A percentile compares a stretch with the other conserved stretches of the same genome.
Conservation (phyloP, 30 jellyfish, hydroid and myxozoan species). For the Turritopsis rubra region DNA sequence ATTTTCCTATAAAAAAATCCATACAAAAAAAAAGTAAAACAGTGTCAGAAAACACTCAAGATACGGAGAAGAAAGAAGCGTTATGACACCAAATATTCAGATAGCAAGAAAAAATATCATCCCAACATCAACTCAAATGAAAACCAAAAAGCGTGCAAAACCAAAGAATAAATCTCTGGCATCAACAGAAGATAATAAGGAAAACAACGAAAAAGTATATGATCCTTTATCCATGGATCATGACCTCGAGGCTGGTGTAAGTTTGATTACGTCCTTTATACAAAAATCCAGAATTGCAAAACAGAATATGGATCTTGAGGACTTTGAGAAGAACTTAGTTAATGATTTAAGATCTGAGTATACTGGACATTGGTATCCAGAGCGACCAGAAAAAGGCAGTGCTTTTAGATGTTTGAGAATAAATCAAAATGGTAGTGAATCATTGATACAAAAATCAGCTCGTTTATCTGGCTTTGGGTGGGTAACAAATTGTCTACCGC, state of each 20-base stretch:
- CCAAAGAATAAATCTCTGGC: neutral
- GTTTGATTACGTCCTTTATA: slow-evolving; percentile 14
- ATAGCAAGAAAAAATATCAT: slow-evolving; percentile 27
- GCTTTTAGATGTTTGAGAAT: slow-evolving; percentile 78
- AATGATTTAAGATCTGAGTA: slow-evolving; percentile 18
- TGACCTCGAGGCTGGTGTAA: slow-evolving; percentile 39
- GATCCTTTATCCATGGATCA: slow-evolving; percentile 35
- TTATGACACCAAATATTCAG: slow-evolving; percentile 42
- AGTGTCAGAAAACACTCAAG: neutral
- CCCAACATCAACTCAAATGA: slow-evolving; percentile 25
- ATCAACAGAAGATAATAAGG: slow-evolving; percentile 16
- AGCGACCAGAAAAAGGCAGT: slow-evolving; percentile 82
- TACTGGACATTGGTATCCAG: slow-evolving; percentile 89
- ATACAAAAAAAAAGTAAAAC: neutral
- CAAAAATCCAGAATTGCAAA: slow-evolving; percentile 14
- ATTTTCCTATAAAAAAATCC: neutral
- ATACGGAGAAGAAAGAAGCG: neutral
- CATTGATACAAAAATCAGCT: slow-evolving; percentile 65
- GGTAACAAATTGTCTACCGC: slow-evolving; percentile 55
- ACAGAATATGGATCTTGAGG: slow-evolving; percentile 16
- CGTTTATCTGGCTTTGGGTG: slow-evolving; percentile 46
- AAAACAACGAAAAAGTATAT: slow-evolving; percentile 13
- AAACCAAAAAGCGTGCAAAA: slow-evolving; percentile 32
- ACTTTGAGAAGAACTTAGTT: slow-evolving; percentile 14
- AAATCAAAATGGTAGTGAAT: slow-evolving; percentile 65